A percentile compares a stretch with the other conserved stretches of the same genome.
Evolutionary conservation across 2,113 vertebrate species (phyloP).

Genomic region (Nymphicus hollandicus): DNA sequence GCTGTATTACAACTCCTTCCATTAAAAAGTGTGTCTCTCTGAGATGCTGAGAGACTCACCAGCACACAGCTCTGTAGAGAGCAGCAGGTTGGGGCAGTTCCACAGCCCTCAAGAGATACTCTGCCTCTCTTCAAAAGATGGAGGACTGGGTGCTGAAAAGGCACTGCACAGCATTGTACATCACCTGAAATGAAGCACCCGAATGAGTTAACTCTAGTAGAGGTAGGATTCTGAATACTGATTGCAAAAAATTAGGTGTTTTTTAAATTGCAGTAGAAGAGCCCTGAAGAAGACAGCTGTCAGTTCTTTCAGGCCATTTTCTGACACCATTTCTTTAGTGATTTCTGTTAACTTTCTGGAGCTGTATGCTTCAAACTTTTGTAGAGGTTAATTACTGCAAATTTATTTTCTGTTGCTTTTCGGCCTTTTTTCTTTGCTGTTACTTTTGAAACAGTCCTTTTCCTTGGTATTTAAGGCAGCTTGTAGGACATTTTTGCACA

Average conservation of each 20-base stretch:
- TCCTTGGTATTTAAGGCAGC: not conserved
- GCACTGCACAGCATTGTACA: not conserved
- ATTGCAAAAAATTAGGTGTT: fast-evolving
- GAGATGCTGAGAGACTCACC: not conserved
- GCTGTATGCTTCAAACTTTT: not conserved
- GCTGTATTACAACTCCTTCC: not conserved
- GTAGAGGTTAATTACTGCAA: not conserved
- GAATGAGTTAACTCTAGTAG: not conserved
- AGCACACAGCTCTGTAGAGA: not conserved
- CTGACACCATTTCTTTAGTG: not conserved
- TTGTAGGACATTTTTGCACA: not conserved
- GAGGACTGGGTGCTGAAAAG: not conserved
- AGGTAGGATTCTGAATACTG: not conserved
- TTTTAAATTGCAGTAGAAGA: not conserved
- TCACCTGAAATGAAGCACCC: not conserved
- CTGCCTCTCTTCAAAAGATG: not conserved
- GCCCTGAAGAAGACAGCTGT: not conserved
- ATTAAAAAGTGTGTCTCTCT: not conserved
- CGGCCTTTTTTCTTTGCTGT: not conserved
- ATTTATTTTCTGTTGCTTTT: not conserved
- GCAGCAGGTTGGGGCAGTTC: not conserved
- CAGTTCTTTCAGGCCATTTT: not conserved
- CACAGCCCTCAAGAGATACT: not conserved
- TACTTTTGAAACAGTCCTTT: not conserved
- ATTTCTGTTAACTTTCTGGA: not conserved